These are phyloP conservation scores for Caenorhabditis latens DNA, from an alignment of 1,140 invertebrate genomes.

Conservation along the genomic window DNA sequence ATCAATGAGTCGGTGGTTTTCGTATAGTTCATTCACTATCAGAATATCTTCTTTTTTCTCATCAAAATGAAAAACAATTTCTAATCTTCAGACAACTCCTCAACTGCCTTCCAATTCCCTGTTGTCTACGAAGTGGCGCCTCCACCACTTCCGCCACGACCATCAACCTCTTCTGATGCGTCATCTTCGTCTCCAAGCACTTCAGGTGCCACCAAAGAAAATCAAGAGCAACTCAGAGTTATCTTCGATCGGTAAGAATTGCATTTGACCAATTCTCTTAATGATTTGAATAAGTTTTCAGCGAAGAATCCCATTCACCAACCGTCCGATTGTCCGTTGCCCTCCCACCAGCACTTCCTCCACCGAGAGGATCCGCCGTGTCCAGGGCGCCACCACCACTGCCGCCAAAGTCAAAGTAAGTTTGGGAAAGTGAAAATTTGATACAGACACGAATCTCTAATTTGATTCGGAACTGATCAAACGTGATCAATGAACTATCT, in stretches of 20 bases:
- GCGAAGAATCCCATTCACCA: conserved; percentile 50
- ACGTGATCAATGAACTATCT: neutral
- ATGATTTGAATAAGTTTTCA: conserved; percentile 18
- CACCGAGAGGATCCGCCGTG: conserved; percentile 45
- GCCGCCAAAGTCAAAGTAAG: conserved; percentile 50
- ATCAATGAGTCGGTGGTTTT: neutral
- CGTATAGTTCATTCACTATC: neutral
- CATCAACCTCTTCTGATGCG: conserved; percentile 24
- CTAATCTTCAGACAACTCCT: conserved; percentile 29
- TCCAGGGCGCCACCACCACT: conserved; percentile 40
- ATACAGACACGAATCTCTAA: no score
- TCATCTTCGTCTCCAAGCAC: conserved; percentile 38
- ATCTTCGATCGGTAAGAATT: conserved; percentile 35
- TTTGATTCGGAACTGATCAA: no score
- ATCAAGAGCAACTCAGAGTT: conserved; percentile 33
- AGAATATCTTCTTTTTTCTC: neutral
- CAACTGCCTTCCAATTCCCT: conserved; percentile 33
- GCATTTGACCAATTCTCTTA: neutral
- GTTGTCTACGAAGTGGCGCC: conserved; percentile 17
- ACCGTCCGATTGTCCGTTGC: conserved; percentile 24
- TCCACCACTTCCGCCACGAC: conserved; percentile 36
- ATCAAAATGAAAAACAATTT: neutral
- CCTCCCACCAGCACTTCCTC: conserved; percentile 49
- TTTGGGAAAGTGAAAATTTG: neutral
- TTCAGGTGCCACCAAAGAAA: neutral